These are phyloP conservation scores for Mustela lutreola DNA, from an alignment of 2,113 vertebrate genomes.

Conservation along the genomic window DNA sequence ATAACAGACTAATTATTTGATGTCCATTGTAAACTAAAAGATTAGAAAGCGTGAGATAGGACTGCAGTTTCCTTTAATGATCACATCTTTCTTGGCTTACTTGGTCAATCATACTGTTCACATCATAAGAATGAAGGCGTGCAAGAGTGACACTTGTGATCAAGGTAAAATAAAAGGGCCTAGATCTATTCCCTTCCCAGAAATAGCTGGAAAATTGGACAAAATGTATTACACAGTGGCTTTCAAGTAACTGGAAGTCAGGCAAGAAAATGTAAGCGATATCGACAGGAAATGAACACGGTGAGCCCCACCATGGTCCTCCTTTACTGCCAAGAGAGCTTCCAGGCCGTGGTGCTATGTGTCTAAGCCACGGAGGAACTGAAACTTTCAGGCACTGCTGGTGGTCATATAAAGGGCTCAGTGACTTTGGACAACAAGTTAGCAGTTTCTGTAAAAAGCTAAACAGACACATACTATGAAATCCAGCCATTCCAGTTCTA, in stretches of 20 bases:
- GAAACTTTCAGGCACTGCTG: not conserved
- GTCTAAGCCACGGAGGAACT: not conserved
- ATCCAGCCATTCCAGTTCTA: not conserved
- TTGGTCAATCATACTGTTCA: not conserved
- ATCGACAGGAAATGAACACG: not conserved
- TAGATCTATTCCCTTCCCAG: not conserved
- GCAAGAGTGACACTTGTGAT: not conserved
- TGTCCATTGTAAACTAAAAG: not conserved
- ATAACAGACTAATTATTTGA: not conserved
- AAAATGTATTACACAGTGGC: not conserved
- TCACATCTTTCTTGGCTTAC: not conserved
- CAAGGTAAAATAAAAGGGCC: not conserved
- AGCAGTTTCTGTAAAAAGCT: not conserved
- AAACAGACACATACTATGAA: not conserved
- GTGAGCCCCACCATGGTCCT: not conserved
- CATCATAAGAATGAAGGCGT: not conserved
- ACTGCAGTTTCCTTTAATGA: not conserved
- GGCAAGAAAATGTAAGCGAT: not conserved
- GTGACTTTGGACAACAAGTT: not conserved
- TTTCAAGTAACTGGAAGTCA: not conserved
- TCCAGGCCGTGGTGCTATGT: not conserved
- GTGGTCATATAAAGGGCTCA: not conserved
- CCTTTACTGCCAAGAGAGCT: not conserved
- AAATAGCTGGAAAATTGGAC: not conserved
- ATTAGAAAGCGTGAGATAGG: not conserved